Percentiles rank a stretch among this genome's conserved stretches.
Conservation (phyloP, 92 coral and sea anemone species). For the Epizoanthus stellaris region DNA sequence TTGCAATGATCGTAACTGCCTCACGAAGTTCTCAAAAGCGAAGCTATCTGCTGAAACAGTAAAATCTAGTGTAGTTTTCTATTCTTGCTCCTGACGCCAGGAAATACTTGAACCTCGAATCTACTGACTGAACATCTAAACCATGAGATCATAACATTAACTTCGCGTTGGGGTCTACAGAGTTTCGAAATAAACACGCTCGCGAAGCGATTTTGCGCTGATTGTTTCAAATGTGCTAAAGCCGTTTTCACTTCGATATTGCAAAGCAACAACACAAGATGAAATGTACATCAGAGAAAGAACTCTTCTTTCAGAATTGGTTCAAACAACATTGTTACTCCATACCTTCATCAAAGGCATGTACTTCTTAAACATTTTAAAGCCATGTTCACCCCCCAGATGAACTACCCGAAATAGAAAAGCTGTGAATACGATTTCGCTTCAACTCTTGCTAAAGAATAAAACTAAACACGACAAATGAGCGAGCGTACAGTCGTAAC, state of each 20-base stretch:
- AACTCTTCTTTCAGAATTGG: neutral
- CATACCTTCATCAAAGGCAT: constrained; percentile 14
- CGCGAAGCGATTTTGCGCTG: neutral
- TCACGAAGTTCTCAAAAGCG: neutral
- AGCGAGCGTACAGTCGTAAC: neutral
- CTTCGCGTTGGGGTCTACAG: constrained; percentile 28
- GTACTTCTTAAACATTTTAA: constrained; percentile 4
- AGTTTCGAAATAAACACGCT: constrained; percentile 10
- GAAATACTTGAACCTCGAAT: constrained; percentile 15
- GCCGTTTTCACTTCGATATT: constrained; percentile 6
- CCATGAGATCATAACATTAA: constrained; percentile 39
- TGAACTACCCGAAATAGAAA: neutral
- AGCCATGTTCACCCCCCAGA: constrained; percentile 21
- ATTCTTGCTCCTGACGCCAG: constrained; percentile 5
- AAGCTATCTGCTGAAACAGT: neutral
- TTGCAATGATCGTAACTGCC: neutral
- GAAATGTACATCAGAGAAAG: neutral
- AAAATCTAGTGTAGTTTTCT: neutral
- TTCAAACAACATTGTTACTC: neutral
- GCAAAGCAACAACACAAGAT: neutral
- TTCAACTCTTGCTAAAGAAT: constrained; percentile 1
- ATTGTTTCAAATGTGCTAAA: neutral
- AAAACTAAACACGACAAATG: neutral
- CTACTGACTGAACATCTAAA: constrained; percentile 25
- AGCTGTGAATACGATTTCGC: constrained; percentile 11